These are phyloP conservation scores for Jacana jacana DNA, from an alignment of 2,113 vertebrate species.

Conservation along the genomic window DNA sequence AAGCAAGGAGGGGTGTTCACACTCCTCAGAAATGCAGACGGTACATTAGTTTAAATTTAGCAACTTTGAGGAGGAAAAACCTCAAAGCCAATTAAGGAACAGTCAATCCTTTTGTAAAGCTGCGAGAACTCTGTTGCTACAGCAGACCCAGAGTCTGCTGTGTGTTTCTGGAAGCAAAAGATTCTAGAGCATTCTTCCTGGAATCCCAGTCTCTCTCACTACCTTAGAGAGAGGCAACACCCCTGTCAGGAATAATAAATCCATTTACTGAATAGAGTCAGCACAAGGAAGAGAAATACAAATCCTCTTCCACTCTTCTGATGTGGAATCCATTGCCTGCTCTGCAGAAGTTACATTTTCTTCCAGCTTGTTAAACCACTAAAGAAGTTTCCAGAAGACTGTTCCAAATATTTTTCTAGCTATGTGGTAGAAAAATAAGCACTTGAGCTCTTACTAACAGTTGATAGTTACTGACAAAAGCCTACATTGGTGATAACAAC, in stretches of 20 bases:
- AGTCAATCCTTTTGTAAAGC: not conserved
- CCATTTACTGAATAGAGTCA: not conserved
- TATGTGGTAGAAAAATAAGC: not conserved
- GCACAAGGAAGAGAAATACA: not conserved
- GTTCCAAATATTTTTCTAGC: not conserved
- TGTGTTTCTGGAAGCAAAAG: not conserved
- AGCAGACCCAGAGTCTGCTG: not conserved
- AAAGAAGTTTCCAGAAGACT: not conserved
- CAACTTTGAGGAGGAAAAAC: not conserved
- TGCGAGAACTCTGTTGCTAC: not conserved
- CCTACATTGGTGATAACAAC: not conserved
- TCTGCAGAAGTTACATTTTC: not conserved
- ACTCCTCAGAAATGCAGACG: not conserved
- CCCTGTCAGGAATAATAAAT: conserved; percentile 7
- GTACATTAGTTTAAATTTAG: not conserved
- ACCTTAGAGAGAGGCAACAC: conserved; percentile 16
- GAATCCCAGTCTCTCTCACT: conserved; percentile 1
- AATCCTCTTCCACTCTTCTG: not conserved
- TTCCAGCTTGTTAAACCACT: not conserved
- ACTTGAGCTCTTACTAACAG: not conserved
- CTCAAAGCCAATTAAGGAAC: not conserved
- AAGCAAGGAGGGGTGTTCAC: not conserved
- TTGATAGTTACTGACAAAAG: not conserved
- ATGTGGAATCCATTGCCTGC: not conserved
- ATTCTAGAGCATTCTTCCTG: not conserved